Evolutionary conservation across 1,140 invertebrate species (phyloP), one percentile per base, ranked within the genome.

Genomic region (Camponotus floridanus): DNA sequence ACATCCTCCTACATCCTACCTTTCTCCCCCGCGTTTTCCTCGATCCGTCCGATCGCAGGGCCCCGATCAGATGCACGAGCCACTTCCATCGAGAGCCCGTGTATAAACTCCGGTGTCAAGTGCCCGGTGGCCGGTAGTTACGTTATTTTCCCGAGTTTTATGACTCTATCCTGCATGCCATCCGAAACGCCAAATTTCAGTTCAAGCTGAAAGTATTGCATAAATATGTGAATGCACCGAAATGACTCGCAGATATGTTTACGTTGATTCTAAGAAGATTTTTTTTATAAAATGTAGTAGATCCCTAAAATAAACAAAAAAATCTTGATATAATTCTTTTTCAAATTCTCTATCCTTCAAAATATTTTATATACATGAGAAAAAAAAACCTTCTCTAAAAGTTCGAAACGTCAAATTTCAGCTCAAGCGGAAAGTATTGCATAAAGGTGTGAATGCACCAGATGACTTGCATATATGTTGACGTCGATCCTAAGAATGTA

Each of bases 141-240:
- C 84, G 51, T 76, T 78, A 80, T 78, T 64, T 68, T 85, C 48
- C 39, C 48, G 26, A 39, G 48, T 45, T 80, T 85, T 85, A 80
- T 45, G 61, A 39, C 81, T 85, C 61, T 85, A 85, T 85, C 33
- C 33, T 11, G 71, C 74, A 21, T 62, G 21, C 74, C 67, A 8
- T 39, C 51, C 33, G 64, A 57, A 80, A 65, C 31, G 33, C 62
- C 33, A 21, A 70, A 39, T n/a, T 48, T 1, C 15, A 33, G 2
- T 26, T n/a, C 74, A 39, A 18, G 18, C 26, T 11, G 13, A 31
- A 67, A 65, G 62, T 13, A n/a, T 51, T 67, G 42, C 61, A 11
- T 48, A 36, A 45, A 79, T 13, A 4, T 55, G 33, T 7, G 61
- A 48, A 36, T 18, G 62, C 62, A 65, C 42, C 26, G 39, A 15